Evolutionary conservation across 2,888 invertebrate species (phyloP), one percentile per base, ranked within the genome.

Genomic region (Lapara coniferarum): DNA sequence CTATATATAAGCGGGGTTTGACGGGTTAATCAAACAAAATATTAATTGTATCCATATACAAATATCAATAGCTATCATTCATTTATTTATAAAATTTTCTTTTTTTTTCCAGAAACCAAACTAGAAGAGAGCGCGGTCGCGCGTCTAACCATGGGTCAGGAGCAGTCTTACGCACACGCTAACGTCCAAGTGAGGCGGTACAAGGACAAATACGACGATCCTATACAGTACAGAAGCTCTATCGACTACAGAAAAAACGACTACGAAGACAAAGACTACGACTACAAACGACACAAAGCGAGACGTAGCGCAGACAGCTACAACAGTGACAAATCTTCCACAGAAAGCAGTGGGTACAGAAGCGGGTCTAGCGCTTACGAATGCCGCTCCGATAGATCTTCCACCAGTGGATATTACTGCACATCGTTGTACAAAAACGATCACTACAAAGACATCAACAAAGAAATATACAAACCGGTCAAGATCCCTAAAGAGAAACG

Each of bases 341-440:
- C 89, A 55, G 90, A 92, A 71, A 93, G 93, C 80, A 93, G 93
- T 77, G 93, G 93, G 12, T 93, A 93, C 77, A 77, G 92, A 74
- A 92, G 92, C 80, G 89, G 93, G 13, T 93, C 93, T 5, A 93
- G 93, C 80, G 85, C 88, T 63, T 92, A 87, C 81, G 93, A 93
- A 78, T 89, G 88, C 77, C 87, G 85, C 72, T 91, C 91, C 30
- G 89, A 90, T 73, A 84, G 88, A 77, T 93, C 92, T 13, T 86
- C 87, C 10, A 89, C 85, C 72, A 89, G 89, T 79, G 91, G 92
- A 73, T 92, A 92, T 75, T 91, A 90, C 76, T 89, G 89, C 82
- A 87, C 89, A n/a, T 91, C 92, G 6, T 77, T 94, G 63, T 94
- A 94, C 83, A 94, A 93, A 79, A 92, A 94, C 90, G 90, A 91